Base-by-base conservation (phyloP, 2,888 invertebrate species). In the Gymnocheta viridis region DNA sequence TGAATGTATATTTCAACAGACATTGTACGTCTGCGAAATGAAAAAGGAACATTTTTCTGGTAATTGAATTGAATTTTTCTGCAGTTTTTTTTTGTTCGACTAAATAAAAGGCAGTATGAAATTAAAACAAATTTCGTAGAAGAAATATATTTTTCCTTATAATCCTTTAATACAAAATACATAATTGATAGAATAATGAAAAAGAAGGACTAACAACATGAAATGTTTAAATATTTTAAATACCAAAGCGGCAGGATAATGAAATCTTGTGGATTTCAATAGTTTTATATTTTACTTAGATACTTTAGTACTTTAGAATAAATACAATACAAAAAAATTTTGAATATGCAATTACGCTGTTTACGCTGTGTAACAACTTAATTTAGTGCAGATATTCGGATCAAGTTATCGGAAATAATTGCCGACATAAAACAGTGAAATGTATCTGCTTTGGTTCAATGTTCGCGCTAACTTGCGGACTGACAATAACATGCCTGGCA, bases 51-150 rank as follows among this genome's bases (percentile, higher is more conserved):
- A 22, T 58, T 82, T 47, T 66, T 66, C 56, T 72, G 49, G 76
- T 77, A 82, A 77, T 77, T 82, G 76, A 76, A 82, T 82, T 76
- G 44, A 76, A 76, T 58, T 77, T 64, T 56, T 64, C 56, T 56
- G 5, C 14, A 38, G 17, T 29, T 56, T 6, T 60, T 12, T 58
- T 17, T n/a, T 56, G 27, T 9, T 5, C n/a, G 54, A 9, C 27
- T 7, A 17, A 7, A 54, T n/a, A n/a, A n/a, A n/a, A n/a, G n/a
- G n/a, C n/a, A 54, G n/a, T 7, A n/a, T 54, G 17, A 56, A n/a
- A 32, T 14, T 2, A 32, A 29, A 17, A 44, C 9, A 41, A n/a
- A 41, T n/a, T 41, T 41, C 12, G n/a, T n/a, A 12, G 12, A 41
- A 41, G n/a, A 4, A 41, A n/a, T n/a, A 22, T 47, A 19, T 19